Base-by-base conservation (phyloP, 2,113 vertebrate genomes). In the Podarcis raffonei region DNA sequence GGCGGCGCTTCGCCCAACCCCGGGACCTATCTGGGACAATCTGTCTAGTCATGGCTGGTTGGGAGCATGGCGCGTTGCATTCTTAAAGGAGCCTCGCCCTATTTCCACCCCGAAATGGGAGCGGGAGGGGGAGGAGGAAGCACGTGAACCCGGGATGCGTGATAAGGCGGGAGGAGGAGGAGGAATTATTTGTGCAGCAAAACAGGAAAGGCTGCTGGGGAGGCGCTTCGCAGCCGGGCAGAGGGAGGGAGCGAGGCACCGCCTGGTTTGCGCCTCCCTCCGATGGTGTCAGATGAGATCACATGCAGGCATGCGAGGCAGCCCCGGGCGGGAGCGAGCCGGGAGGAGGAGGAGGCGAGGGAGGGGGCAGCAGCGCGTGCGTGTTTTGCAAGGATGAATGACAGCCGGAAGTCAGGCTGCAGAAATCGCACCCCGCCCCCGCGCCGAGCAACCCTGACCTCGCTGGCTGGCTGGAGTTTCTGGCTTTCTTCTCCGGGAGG, bases 1-100 rank as follows among this genome's bases (percentile, higher is more conserved):
- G 87, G 87, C 72, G 57, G 81, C 9, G 80, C 87, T 8, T 13
- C 37, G 23, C 15, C 57, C n/a, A 20, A 39, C 23, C 86, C 69
- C 27, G 25, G 69, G 53, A 8, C 79, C 53, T 42, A 6, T 79
- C n/a, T 27, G 11, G 66, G 62, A 37, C 66, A 59, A 79, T 72
- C 65, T 89, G 87, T 78, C 87, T 78, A 84, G 87, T 84, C 90
- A 81, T 80, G 37, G 59, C 87, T 23, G 53, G 87, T 23, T 13
- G 13, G 5, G 35, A n/a, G 75, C 30, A 35, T 15, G 79, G 20
- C 11, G 42, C 27, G 59, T 23, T 53, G 57, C 48, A 15, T 68
- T 30, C 84, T 89, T 91, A 89, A 89, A 87, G 87, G 59, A 48
- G 53, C 82, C 11, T 59, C 59, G 59, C 72, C 42, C 48, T 13